Evolutionary conservation across 2,113 vertebrate species (phyloP).

Genomic region (Zosterops hypoxanthus): DNA sequence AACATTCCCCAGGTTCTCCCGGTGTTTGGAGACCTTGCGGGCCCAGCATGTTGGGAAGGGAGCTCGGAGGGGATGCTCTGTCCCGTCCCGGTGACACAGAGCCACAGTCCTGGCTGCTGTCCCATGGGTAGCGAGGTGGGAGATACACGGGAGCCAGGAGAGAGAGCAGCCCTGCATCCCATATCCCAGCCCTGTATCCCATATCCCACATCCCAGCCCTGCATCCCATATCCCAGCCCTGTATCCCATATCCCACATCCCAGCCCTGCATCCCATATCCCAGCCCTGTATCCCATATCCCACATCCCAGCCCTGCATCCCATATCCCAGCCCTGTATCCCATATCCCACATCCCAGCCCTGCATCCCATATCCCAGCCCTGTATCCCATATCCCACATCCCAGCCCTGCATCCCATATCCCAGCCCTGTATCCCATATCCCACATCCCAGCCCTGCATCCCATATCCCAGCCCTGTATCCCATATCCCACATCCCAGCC

Average conservation of each 20-base stretch:
- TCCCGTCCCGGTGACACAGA: rapidly evolving
- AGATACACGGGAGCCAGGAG: rapidly evolving
- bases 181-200: too few species aligned
- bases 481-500: background rate
- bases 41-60: rapidly evolving
- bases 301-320: too few species aligned
- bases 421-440: too few species aligned
- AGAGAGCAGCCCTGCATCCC: background rate
- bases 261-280: background rate
- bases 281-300: background rate
- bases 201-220: background rate
- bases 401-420: background rate
- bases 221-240: background rate
- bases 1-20: background rate
- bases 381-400: background rate
- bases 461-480: too few species aligned
- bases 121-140: rapidly evolving
- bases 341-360: background rate
- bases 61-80: background rate
- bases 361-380: background rate
- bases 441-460: too few species aligned
- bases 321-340: background rate
- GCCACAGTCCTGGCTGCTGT: background rate
- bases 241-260: background rate
- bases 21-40: rapidly evolving